Evolutionary conservation across 2,888 invertebrate genomes (phyloP).

Genomic region (Syritta pipiens): DNA sequence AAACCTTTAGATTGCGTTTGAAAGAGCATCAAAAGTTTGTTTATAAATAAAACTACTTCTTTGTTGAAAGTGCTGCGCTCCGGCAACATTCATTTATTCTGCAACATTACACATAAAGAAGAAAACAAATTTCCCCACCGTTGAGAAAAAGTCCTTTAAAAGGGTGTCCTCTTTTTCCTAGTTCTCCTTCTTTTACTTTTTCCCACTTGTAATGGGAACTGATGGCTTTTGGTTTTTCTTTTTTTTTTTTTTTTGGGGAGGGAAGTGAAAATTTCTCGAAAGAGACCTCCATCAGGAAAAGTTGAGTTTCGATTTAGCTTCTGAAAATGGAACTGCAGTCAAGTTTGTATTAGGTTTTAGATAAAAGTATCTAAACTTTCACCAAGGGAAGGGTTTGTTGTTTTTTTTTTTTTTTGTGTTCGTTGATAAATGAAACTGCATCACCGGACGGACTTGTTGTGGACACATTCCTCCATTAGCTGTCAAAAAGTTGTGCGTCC

Average conservation of each 20-base stretch:
- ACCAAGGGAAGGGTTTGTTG: neutral
- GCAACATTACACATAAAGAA: slow-evolving; percentile 36
- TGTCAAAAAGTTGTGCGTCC: too few species aligned
- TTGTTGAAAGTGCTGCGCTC: slow-evolving; percentile 10
- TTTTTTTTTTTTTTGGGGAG: too few species aligned
- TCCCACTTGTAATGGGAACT: neutral
- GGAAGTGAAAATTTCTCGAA: neutral
- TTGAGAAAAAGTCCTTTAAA: slow-evolving; percentile 7
- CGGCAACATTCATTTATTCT: slow-evolving; percentile 34
- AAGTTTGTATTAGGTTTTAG: neutral
- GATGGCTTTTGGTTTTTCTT: slow-evolving; percentile 6
- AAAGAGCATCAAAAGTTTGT: slow-evolving; percentile 49
- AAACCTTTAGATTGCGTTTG: slow-evolving; percentile 20
- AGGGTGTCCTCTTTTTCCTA: neutral
- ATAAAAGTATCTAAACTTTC: neutral
- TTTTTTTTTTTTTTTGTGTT: too few species aligned
- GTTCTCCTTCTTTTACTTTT: neutral
- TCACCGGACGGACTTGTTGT: too few species aligned
- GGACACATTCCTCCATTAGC: too few species aligned
- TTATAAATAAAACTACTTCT: slow-evolving; percentile 42
- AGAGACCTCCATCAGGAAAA: neutral
- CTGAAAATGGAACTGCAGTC: neutral
- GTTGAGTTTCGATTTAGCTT: neutral
- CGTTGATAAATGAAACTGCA: too few species aligned
- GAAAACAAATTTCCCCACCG: slow-evolving; percentile 28